Base-by-base conservation (phyloP, 2,888 invertebrate genomes). In the Hirtodrosophila trivittata region DNA sequence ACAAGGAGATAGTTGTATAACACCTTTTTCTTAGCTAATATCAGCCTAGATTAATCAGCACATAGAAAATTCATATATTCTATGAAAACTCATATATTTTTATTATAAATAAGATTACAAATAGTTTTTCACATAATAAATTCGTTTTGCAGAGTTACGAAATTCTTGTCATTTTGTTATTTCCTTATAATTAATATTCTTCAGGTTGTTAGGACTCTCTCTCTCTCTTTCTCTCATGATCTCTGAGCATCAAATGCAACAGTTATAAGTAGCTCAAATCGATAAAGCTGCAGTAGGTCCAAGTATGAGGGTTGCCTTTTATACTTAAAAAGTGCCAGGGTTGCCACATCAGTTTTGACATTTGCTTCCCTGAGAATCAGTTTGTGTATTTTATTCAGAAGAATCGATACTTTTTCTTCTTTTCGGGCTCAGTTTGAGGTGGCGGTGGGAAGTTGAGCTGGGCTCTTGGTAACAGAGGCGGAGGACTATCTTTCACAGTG, bases 341-440 rank as follows among this genome's bases (percentile, higher is more conserved):
- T 5, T 21, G 18, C 18, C 2, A 3, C 5, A 21, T 21, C 5
- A 21, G 5, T 21, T 3, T 21, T 21, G 18, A 21, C 5, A 35
- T 13, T 35, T 35, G 4, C 35, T 12, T 14, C 7, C 7, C n/a
- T 12, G 18, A 13, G 21, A 41, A 41, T 25, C 10, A 18, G 7
- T 39, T 39, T 18, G 9, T 9, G n/a, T 25, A 16, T n/a, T 32
- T 16, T 33, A 25, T 1, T 18, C 45, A 83, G 62, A 89, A 89
- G 37, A 88, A 88, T 25, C 87, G 55, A 25, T 78, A 88, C 43
- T 87, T 88, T 56, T 87, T 89, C 57, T 87, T 89, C 54, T 83
- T 77, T 28, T 84, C 59, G 16, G 67, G 68, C 4, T 69, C 68
- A 45, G 55, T 67, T 8, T 78, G 30, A 1, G 66, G 42, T 1